Base-by-base conservation (phyloP, 37 sponge, comb jelly and placozoan genomes). In the Theonella swinhoei region DNA sequence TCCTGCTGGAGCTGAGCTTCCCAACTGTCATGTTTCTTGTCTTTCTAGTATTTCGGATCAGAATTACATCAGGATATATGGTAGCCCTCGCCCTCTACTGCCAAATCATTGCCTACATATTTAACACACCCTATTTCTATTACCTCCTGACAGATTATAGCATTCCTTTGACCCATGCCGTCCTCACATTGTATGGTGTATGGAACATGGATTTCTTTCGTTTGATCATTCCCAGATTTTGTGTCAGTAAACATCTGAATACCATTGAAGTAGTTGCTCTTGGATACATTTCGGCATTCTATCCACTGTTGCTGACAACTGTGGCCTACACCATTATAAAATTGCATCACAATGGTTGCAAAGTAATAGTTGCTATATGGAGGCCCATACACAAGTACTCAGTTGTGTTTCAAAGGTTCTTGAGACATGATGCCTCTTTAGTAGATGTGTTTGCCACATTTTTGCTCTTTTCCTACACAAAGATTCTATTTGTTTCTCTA, bases 141-240 rank as follows among this genome's bases (percentile, higher is more conserved):
- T 47, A 47, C 54, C 11, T 47, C 54, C 54, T 47, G 11, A 47
- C 11, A 7, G 14, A 14, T 17, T 7, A 47, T 7, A 47, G 54
- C 54, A 7, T 14, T 14, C 54, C 11, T 68, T 68, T 29, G 20
- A 29, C 30, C 25, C 29, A 68, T 20, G 34, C 33, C 20, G 30
- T 33, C 31, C 34, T 68, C 9, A 32, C 34, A 1, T 1, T 68
- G 3, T 77, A 58, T 9, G 31, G 77, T 22, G 30, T 77, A 17
- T 77, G 77, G 77, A 77, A 58, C 63, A n/a, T 77, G 28, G 77
- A 77, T 60, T 77, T 77, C 35, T 77, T 77, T 34, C n/a, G 63
- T 1, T 54, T 58, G 19, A 24, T 77, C 33, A 32, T 77, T 35
- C 77, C 77, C 9, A 41, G 33, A 59, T 77, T 77, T 28, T 77